Conservation (phyloP, 2,113 vertebrate species). For the Sylvia atricapilla region DNA sequence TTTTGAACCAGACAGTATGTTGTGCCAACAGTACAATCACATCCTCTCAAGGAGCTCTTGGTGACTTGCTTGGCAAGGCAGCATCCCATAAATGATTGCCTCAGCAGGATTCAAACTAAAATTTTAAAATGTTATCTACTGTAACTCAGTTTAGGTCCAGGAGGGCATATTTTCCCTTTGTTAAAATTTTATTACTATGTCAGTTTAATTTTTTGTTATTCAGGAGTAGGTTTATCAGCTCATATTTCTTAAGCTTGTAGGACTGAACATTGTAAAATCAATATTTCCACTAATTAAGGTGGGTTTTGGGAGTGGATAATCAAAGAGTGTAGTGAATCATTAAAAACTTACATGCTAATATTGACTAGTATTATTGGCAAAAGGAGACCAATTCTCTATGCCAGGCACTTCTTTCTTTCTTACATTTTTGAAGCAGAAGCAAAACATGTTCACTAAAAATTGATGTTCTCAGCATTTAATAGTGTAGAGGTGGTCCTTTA, state of each 20-base stretch:
- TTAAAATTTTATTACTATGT: conserved; percentile 30
- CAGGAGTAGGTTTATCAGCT: conserved; percentile 38
- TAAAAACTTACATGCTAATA: conserved; percentile 59
- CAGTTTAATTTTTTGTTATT: conserved; percentile 36
- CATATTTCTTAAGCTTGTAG: conserved; percentile 58
- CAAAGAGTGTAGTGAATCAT: conserved; percentile 54
- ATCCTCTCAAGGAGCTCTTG: not conserved
- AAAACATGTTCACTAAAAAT: not conserved
- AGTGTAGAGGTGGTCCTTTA: not conserved
- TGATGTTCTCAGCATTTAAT: conserved; percentile 3
- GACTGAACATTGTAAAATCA: conserved; percentile 56
- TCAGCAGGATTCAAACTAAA: conserved; percentile 4
- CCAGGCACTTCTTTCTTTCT: not conserved
- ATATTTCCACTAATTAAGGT: conserved; percentile 68
- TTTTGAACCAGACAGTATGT: not conserved
- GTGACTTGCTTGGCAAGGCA: not conserved
- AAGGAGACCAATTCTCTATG: conserved; percentile 39
- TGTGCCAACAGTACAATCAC: not conserved
- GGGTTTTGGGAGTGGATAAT: not conserved
- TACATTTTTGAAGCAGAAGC: conserved; percentile 22
- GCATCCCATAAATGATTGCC: not conserved
- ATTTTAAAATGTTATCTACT: not conserved
- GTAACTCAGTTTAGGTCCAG: not conserved
- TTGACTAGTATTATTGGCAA: conserved; percentile 63
- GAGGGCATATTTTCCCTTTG: not conserved